Conservation (phyloP, 2,888 invertebrate genomes). For the Orchestes rusci region DNA sequence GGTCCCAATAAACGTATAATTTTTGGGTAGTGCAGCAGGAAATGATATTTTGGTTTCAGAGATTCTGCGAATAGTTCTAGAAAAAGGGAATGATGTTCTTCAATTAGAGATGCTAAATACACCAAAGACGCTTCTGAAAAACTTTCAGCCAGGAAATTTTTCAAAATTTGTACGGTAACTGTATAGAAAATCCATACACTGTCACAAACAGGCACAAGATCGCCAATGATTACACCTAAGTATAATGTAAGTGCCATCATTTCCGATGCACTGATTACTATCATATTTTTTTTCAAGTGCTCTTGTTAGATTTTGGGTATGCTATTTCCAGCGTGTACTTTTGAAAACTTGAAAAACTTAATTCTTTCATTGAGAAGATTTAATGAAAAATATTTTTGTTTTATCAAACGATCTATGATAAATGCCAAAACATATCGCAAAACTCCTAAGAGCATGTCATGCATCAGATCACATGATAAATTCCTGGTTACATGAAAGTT, state of each 20-base stretch:
- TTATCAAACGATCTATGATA: not conserved
- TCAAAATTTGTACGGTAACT: not conserved
- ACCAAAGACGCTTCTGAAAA: not conserved
- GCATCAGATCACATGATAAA: not conserved
- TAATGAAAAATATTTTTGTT: not conserved
- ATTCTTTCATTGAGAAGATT: not conserved
- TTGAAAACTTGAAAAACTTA: not conserved
- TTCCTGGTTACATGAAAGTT: not conserved
- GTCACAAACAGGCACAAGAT: not conserved
- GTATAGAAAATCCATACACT: not conserved
- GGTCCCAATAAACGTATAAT: not conserved
- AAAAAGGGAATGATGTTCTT: not conserved
- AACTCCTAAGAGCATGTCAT: not conserved
- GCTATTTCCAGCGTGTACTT: not conserved
- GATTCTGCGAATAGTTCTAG: not conserved
- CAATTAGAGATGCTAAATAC: not conserved
- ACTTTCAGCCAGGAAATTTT: not conserved
- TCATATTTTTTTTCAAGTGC: not conserved
- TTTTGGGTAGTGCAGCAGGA: not conserved
- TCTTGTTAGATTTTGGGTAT: not conserved
- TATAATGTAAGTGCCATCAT: not conserved
- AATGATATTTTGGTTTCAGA: not conserved
- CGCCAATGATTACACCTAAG: not conserved
- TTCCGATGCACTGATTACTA: not conserved
- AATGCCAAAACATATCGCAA: not conserved